These are phyloP conservation scores for Dinoponera quadriceps DNA, from an alignment of 1,140 invertebrate genomes.

Conservation along the genomic window DNA sequence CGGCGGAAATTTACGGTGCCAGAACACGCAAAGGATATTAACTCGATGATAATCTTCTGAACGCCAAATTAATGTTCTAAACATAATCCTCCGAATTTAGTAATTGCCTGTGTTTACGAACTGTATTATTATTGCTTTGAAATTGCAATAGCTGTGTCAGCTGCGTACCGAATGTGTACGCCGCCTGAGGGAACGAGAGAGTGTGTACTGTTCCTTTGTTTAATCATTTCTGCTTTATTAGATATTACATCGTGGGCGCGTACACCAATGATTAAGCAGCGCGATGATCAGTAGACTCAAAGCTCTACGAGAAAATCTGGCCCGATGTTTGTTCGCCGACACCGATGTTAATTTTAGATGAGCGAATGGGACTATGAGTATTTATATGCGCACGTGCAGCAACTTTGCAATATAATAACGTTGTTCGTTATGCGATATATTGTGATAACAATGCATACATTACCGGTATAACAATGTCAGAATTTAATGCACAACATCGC, in stretches of 20 bases:
- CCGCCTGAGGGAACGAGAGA: conserved; percentile 15
- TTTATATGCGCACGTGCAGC: conserved; percentile 41
- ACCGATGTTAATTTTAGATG: conserved; percentile 58
- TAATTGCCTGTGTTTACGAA: conserved; percentile 61
- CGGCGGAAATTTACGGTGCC: conserved; percentile 44
- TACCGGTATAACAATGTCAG: conserved; percentile 40
- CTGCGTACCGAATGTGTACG: conserved; percentile 38
- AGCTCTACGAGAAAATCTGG: conserved; percentile 57
- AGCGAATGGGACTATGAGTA: conserved; percentile 52
- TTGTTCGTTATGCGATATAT: conserved; percentile 58
- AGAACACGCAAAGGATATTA: conserved; percentile 59
- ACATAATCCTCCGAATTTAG: conserved; percentile 58
- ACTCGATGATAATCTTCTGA: conserved; percentile 54
- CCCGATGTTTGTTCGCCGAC: conserved; percentile 48
- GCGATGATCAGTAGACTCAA: conserved; percentile 59
- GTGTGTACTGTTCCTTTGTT: conserved; percentile 40
- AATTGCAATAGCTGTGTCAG: conserved; percentile 63
- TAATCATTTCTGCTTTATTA: conserved; percentile 53
- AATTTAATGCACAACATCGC: conserved; percentile 32
- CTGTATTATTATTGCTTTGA: conserved; percentile 66
- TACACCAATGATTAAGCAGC: conserved; percentile 60
- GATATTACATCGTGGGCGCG: conserved; percentile 52
- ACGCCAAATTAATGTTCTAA: conserved; percentile 58
- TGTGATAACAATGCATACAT: conserved; percentile 60
- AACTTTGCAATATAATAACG: conserved; percentile 60